Conservation (phyloP, 1,140 invertebrate genomes). For the Tyrophagus putrescentiae region DNA sequence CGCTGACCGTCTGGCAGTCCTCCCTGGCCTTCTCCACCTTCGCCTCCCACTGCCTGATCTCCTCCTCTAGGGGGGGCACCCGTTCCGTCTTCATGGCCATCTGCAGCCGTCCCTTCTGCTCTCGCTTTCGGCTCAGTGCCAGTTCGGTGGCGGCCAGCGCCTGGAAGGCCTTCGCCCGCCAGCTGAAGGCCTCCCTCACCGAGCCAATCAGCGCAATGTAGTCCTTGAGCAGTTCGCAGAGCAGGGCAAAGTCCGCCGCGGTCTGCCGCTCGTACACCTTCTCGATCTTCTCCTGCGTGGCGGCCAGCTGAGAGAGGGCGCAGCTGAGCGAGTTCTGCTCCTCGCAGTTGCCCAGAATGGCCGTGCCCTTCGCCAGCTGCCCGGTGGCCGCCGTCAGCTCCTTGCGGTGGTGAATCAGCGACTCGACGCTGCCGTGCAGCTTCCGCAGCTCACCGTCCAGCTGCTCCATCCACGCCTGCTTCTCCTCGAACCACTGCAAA, state of each 20-base stretch:
- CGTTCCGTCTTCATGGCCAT: conserved; percentile 72
- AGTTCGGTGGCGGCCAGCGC: conserved; percentile 93
- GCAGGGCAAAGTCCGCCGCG: conserved; percentile 81
- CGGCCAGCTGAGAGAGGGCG: conserved; percentile 78
- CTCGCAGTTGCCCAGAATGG: conserved; percentile 83
- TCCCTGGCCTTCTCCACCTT: conserved; percentile 91
- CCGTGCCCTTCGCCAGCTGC: conserved; percentile 66
- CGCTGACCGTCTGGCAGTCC: conserved; percentile 89
- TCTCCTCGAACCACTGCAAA: conserved; percentile 94
- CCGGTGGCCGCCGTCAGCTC: conserved; percentile 67
- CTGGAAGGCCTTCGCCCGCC: conserved; percentile 92
- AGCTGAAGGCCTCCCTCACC: conserved; percentile 95
- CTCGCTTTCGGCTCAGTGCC: conserved; percentile 82
- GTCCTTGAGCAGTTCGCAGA: conserved; percentile 86
- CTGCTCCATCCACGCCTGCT: conserved; percentile 74
- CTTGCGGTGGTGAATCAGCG: conserved; percentile 65
- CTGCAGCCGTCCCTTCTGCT: conserved; percentile 81
- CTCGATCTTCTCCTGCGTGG: conserved; percentile 80
- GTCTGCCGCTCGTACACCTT: conserved; percentile 74
- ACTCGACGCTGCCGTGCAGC: conserved; percentile 71
- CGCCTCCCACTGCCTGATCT: conserved; percentile 77
- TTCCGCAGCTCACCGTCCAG: conserved; percentile 76
- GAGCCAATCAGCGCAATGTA: conserved; percentile 81
- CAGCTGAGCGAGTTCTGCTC: conserved; percentile 82
- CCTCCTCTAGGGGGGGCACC: conserved; percentile 66